Evolutionary conservation across 2,888 invertebrate genomes (phyloP), one percentile per base, ranked within the genome.

Genomic region (Dendrolimus houi): DNA sequence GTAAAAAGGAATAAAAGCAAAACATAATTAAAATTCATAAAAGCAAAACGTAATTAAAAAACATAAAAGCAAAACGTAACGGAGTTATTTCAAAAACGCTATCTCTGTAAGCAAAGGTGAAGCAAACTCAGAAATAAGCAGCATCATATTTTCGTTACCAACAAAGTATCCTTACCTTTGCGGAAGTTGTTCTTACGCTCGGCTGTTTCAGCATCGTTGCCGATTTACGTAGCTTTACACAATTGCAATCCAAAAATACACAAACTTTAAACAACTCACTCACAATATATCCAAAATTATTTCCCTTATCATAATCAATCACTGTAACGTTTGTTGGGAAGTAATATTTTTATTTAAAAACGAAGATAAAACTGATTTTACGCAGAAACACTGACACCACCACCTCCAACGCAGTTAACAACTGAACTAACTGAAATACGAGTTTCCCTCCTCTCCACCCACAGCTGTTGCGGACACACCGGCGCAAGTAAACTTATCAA

Each of bases 151-250:
- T 67, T 29, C 29, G 29, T 29, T 55, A 64, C 67, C 62, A 75
- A 14, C 54, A 41, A 29, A 47, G 47, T 47, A 47, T 47, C 55
- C 62, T 80, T 76, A 87, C 87, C 87, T 83, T 78, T 71, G 74
- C 72, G 71, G 76, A 75, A 73, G 74, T 74, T 74, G 77, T 76
- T 75, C 70, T 81, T 75, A 75, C 71, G 77, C 72, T 73, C 69
- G 71, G 71, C 68, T 70, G 70, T 74, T 70, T 72, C 70, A 78
- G 74, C 83, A 85, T 83, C 71, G 77, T 85, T 74, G 70, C 71
- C 69, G 73, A 74, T 75, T 77, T 76, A 75, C 83, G 77, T 81
- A 74, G 79, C 73, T 78, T 70, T 72, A 72, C 84, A 83, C 85
- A 76, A 82, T 76, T 75, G 73, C 80, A 79, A 75, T 74, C 64